Conservation (phyloP, 2,888 invertebrate species). For the Coenonympha arcania region DNA sequence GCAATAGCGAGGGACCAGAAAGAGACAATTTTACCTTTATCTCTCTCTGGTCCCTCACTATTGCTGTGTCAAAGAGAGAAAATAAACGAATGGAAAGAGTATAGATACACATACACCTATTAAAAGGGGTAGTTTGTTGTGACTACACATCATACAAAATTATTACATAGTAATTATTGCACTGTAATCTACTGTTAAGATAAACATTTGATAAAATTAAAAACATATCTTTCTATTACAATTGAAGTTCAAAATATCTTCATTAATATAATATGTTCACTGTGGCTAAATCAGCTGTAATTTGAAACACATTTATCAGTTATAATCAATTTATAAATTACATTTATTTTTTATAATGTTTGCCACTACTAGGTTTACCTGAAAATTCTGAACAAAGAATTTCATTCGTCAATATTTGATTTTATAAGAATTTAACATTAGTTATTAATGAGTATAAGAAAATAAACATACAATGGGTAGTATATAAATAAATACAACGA, state of each 20-base stretch:
- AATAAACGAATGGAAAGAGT: too few species aligned
- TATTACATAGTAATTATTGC: too few species aligned
- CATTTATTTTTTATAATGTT: slow-evolving; percentile 7
- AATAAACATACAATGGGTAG: slow-evolving; percentile 1
- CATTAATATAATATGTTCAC: slow-evolving; percentile 14
- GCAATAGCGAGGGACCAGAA: too few species aligned
- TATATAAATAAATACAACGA: slow-evolving; percentile 19
- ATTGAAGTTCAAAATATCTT: neutral
- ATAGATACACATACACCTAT: too few species aligned
- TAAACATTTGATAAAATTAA: neutral
- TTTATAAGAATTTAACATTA: slow-evolving; percentile 4
- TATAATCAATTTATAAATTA: slow-evolving; percentile 8
- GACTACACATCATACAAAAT: too few species aligned
- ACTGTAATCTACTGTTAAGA: too few species aligned
- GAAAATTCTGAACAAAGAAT: slow-evolving; percentile 6
- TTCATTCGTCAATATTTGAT: neutral
- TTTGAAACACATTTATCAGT: neutral
- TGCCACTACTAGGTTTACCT: slow-evolving; percentile 11
- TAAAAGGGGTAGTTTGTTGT: too few species aligned
- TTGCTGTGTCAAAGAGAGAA: too few species aligned
- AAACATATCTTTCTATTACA: too few species aligned
- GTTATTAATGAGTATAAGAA: slow-evolving; percentile 9
- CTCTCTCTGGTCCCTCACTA: too few species aligned
- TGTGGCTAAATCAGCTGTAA: slow-evolving; percentile 13
- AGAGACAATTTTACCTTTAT: too few species aligned